Percentiles rank a stretch among this genome's conserved stretches.
phyloP scores from a whole-genome alignment of 2,113 vertebrate species.

The Psophia crepitans region DNA sequence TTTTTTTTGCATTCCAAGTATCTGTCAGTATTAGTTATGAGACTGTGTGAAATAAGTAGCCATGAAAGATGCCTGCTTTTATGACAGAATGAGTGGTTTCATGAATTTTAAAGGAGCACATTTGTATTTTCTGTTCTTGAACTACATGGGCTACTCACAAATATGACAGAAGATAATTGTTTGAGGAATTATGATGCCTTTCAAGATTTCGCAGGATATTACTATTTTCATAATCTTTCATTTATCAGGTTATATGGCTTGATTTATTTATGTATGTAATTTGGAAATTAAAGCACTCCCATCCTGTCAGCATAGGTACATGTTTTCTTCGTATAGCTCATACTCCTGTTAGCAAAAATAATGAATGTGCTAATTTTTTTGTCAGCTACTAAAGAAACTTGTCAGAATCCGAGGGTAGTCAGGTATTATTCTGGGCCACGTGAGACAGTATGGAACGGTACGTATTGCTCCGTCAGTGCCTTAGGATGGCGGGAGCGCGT shows the following conservation, averaged over 20 bases:
- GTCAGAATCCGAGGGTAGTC: neutral
- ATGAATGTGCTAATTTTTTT: constrained; percentile 25
- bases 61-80: constrained; percentile 56
- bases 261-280: constrained; percentile 61
- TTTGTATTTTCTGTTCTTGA: constrained; percentile 56
- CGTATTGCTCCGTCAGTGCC: neutral
- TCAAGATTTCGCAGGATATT: constrained; percentile 53
- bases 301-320: constrained; percentile 36
- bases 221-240: constrained; percentile 61
- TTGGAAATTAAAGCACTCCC: constrained; percentile 46
- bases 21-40: constrained; percentile 65
- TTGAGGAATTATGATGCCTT: constrained; percentile 62
- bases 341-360: neutral
- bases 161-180: constrained; percentile 60
- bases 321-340: neutral
- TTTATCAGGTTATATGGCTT: constrained; percentile 18
- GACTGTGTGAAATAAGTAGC: constrained; percentile 63
- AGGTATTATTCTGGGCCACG: neutral
- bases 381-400: neutral
- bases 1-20: constrained; percentile 50
- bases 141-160: constrained; percentile 43
- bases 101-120: constrained; percentile 61
- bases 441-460: neutral
- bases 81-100: constrained; percentile 55
- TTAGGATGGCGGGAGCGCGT: neutral